phyloP scores from a whole-genome alignment of 2,113 vertebrate genomes.

The Gallinago undulata region DNA sequence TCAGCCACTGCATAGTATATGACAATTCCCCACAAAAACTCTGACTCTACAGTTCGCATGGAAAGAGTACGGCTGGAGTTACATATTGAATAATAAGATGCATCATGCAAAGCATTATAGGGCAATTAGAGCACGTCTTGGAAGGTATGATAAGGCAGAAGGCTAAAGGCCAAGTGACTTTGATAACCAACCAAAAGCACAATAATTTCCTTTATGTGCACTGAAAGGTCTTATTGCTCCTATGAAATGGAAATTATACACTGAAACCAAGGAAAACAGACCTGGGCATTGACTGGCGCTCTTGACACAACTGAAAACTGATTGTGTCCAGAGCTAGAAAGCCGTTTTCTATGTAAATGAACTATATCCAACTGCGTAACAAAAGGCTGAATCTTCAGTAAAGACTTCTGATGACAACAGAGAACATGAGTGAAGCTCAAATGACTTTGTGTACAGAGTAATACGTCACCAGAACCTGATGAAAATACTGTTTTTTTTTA shows the following conservation, averaged over 20 bases:
- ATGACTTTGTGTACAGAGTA: constrained; percentile 22
- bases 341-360: not conserved
- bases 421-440: constrained; percentile 44
- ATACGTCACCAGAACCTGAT: constrained; percentile 45
- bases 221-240: constrained; percentile 55
- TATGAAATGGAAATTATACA: constrained; percentile 51
- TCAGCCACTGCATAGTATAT: constrained; percentile 63
- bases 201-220: constrained; percentile 55
- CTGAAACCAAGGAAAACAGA: constrained; percentile 38
- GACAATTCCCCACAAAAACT: constrained; percentile 65
- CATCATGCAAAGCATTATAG: constrained; percentile 52
- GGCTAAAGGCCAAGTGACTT: constrained; percentile 58
- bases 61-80: constrained; percentile 49
- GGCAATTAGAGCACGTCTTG: constrained; percentile 65
- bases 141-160: constrained; percentile 67
- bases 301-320: constrained; percentile 4
- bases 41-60: constrained; percentile 49
- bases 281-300: constrained; percentile 10
- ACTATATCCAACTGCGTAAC: not conserved
- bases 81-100: constrained; percentile 43
- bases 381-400: constrained; percentile 6
- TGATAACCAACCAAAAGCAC: constrained; percentile 64
- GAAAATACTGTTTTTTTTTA: constrained; percentile 25
- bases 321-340: constrained; percentile 13
- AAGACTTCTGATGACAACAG: constrained; percentile 14